phyloP scores from a whole-genome alignment of 2,113 vertebrate species.

The Esox niger region DNA sequence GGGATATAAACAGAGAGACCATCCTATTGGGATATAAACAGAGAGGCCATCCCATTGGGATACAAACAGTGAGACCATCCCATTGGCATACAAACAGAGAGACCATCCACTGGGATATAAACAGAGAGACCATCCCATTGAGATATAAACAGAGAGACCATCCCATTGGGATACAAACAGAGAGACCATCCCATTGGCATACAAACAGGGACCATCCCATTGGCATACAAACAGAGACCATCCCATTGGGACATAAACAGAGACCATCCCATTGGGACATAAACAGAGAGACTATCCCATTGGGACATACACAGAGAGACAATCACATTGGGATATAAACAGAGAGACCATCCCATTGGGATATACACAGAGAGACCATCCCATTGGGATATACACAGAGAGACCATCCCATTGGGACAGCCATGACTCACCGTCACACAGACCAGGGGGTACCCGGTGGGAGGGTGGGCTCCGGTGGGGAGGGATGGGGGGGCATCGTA shows the following conservation, averaged over 20 bases:
- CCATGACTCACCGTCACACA: slow-evolving; percentile 78
- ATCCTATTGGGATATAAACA: too few species aligned
- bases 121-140: background rate
- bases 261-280: background rate
- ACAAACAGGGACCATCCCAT: background rate
- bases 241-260: background rate
- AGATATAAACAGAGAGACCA: background rate
- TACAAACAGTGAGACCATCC: too few species aligned
- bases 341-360: background rate
- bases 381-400: background rate
- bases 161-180: background rate
- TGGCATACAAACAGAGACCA: background rate
- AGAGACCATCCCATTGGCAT: background rate
- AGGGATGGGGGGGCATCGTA: slow-evolving; percentile 74
- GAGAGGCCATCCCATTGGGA: too few species aligned
- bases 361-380: too few species aligned
- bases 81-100: background rate
- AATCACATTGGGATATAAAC: too few species aligned
- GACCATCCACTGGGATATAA: too few species aligned
- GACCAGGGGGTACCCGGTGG: slow-evolving; percentile 81
- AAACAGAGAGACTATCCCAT: background rate
- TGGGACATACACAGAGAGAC: background rate
- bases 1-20: background rate
- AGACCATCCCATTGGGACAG: too few species aligned
- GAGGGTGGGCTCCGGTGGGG: slow-evolving; percentile 56